Conservation (phyloP, 2,888 invertebrate species). For the Callosobruchus maculatus region DNA sequence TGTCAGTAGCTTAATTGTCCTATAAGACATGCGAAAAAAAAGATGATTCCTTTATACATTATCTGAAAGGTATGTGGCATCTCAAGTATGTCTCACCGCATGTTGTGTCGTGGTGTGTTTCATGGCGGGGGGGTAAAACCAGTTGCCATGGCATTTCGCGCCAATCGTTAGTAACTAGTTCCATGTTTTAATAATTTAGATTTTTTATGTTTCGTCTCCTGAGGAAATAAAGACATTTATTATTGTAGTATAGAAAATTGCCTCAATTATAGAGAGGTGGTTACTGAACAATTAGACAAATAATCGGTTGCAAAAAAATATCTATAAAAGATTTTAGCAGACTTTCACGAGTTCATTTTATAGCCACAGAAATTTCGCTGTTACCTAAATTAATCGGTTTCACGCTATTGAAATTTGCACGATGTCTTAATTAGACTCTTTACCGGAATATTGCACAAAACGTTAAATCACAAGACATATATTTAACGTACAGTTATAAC, state of each 20-base stretch:
- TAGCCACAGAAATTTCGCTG: not conserved
- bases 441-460: not conserved
- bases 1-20: no score
- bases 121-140: no score
- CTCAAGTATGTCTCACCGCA: no score
- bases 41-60: no score
- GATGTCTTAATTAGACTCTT: not conserved
- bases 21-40: no score
- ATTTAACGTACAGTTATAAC: not conserved
- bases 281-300: not conserved
- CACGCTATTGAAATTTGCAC: not conserved
- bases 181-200: no score
- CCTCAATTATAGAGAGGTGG: not conserved
- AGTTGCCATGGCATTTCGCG: no score
- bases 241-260: not conserved
- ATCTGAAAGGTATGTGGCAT: no score
- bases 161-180: no score
- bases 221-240: no score
- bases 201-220: no score
- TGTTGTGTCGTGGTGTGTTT: no score
- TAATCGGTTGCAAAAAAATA: not conserved
- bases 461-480: not conserved
- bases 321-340: not conserved
- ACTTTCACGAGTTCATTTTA: not conserved
- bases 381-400: not conserved